Conservation (phyloP, 2,113 vertebrate genomes). For the Notothenia rossii region DNA sequence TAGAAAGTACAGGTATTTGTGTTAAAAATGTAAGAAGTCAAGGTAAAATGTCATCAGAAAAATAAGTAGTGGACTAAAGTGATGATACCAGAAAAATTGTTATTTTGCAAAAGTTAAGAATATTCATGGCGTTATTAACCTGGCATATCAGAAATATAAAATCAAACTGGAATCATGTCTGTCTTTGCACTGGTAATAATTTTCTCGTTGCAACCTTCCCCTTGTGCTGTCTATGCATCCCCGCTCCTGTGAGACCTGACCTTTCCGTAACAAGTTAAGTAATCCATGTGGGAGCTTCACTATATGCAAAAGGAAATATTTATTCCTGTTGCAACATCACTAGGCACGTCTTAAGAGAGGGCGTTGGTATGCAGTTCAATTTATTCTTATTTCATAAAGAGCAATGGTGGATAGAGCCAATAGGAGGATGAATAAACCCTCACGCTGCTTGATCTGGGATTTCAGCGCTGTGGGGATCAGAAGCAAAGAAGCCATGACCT, state of each 20-base stretch:
- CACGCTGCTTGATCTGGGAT: conserved; percentile 38
- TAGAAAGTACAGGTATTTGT: too few relatives aligned
- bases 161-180: too few relatives aligned
- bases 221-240: conserved; percentile 45
- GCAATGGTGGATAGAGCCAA: conserved; percentile 21
- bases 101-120: too few relatives aligned
- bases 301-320: conserved; percentile 59
- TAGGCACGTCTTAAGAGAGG: conserved; percentile 30
- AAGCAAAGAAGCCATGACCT: conserved; percentile 31
- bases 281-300: conserved; percentile 53
- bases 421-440: conserved; percentile 45
- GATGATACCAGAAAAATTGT: too few relatives aligned
- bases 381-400: conserved; percentile 65
- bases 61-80: too few relatives aligned
- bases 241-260: conserved; percentile 40
- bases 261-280: conserved; percentile 65
- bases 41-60: too few relatives aligned
- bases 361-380: conserved; percentile 40
- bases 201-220: conserved; percentile 19
- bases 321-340: conserved; percentile 29
- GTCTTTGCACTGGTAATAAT: too few relatives aligned
- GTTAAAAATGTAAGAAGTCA: too few relatives aligned
- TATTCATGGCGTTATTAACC: too few relatives aligned
- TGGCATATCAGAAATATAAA: too few relatives aligned
- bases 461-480: conserved; percentile 41